Evolutionary conservation across 2,888 invertebrate species (phyloP).

Genomic region (Proisotoma minuta): DNA sequence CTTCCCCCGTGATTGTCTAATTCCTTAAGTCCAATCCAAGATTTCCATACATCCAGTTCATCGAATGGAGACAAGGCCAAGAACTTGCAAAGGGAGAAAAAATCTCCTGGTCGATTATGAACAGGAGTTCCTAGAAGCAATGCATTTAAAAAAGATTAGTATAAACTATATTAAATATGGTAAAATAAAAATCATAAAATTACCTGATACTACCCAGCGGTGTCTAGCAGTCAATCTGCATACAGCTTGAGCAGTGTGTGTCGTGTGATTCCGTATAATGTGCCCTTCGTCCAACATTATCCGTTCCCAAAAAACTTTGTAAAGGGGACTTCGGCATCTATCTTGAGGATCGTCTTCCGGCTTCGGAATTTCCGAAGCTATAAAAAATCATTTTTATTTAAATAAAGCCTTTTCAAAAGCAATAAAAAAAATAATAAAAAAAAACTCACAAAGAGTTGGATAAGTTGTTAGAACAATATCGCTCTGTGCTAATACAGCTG

Average conservation of each 20-base stretch:
- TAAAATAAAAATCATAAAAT: not conserved
- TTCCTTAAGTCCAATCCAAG: conserved; percentile 78
- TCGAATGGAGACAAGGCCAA: conserved; percentile 82
- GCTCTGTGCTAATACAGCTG: conserved; percentile 58
- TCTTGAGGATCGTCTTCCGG: not conserved
- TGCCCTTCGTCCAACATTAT: conserved; percentile 89
- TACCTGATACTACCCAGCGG: not conserved
- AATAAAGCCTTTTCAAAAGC: too few species aligned
- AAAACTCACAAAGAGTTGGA: conserved; percentile 28
- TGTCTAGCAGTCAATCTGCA: not conserved
- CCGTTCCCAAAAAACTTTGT: conserved; percentile 73
- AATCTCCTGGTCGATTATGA: conserved; percentile 64
- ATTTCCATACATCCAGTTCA: conserved; percentile 83
- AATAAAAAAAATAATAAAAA: not conserved
- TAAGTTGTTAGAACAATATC: conserved; percentile 90
- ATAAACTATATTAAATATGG: too few species aligned
- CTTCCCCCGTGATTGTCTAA: conserved; percentile 62
- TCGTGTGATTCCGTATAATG: not conserved
- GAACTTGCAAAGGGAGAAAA: conserved; percentile 76
- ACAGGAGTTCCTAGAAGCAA: conserved; percentile 77
- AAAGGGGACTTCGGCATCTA: conserved; percentile 54
- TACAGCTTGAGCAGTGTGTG: not conserved
- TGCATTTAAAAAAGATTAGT: not conserved
- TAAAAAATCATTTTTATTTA: not conserved
- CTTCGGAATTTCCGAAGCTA: conserved; percentile 35